Percentiles rank a stretch among this genome's conserved stretches.
Evolutionary conservation across 2,113 vertebrate genomes (phyloP).

Genomic region (Galbula dea): DNA sequence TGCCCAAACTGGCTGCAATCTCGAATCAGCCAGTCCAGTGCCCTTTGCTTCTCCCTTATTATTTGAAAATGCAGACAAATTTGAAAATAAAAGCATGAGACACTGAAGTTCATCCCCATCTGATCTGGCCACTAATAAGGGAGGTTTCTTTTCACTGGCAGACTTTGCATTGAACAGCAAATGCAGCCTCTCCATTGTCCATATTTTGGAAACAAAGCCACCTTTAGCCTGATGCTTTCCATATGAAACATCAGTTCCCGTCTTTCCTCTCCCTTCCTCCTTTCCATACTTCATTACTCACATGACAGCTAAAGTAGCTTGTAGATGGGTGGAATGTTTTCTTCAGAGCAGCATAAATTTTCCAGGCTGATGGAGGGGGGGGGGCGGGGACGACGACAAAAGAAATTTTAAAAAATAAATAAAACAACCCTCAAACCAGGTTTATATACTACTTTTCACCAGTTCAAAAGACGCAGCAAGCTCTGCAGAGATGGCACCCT

Average conservation of each 20-base stretch:
- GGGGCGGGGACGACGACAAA: too few relatives aligned
- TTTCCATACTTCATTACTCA: slow-evolving; percentile 24
- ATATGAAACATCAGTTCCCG: slow-evolving; percentile 18
- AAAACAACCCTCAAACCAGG: background rate
- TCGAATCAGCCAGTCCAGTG: background rate
- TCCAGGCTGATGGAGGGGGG: slow-evolving; percentile 29
- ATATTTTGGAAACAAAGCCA: slow-evolving; percentile 50
- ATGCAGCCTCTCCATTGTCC: background rate
- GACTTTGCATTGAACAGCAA: slow-evolving; percentile 12
- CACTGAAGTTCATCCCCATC: background rate
- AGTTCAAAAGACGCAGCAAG: background rate
- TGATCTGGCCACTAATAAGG: slow-evolving; percentile 7
- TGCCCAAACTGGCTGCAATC: background rate
- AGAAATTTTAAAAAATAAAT: background rate
- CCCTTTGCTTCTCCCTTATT: background rate
- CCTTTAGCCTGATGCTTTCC: slow-evolving; percentile 37
- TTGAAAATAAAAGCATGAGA: background rate
- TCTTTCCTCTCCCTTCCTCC: background rate
- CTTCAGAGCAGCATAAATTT: background rate
- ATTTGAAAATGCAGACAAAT: background rate
- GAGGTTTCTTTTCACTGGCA: slow-evolving; percentile 7
- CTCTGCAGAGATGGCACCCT: background rate
- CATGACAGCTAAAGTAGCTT: background rate
- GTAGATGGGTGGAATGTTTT: background rate
- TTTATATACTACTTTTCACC: background rate